Evolutionary conservation across 2,888 invertebrate species (phyloP).

Genomic region (Drosophila mulleri): DNA sequence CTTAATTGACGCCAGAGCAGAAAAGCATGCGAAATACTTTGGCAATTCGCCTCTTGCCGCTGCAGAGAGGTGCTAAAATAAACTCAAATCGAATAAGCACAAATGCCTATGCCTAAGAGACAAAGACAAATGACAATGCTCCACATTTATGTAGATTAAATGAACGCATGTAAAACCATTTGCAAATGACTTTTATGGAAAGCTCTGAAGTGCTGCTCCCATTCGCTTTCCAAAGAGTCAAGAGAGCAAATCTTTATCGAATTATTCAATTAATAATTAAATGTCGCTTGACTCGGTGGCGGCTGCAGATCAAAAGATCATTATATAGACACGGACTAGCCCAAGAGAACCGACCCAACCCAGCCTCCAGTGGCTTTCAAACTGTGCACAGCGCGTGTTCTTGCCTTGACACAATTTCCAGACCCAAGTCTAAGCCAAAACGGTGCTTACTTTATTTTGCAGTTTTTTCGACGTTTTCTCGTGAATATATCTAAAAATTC

Average conservation of each 20-base stretch:
- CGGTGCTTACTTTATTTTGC: conserved; percentile 38
- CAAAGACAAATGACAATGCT: conserved; percentile 50
- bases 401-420: conserved; percentile 64
- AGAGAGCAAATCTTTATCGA: background rate
- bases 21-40: conserved; percentile 71
- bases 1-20: conserved; percentile 70
- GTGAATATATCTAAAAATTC: conserved; percentile 54
- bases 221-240: conserved; percentile 17
- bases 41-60: conserved; percentile 52
- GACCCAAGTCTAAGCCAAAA: conserved; percentile 47
- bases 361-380: conserved; percentile 64
- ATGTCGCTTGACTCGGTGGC: conserved; percentile 40
- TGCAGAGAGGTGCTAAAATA: conserved; percentile 58
- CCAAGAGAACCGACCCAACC: conserved; percentile 40
- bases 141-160: conserved; percentile 58
- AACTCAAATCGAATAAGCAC: conserved; percentile 28
- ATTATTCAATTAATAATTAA: conserved; percentile 47
- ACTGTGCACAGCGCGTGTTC: conserved; percentile 74
- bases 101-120: conserved; percentile 19
- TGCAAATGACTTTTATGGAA: background rate
- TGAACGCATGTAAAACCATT: conserved; percentile 47
- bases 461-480: conserved; percentile 45
- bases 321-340: conserved; percentile 24
- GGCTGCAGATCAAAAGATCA: conserved; percentile 68
- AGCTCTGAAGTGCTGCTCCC: background rate